Evolutionary conservation across 1,140 invertebrate genomes (phyloP), one percentile per base, ranked within the genome.

Genomic region (Brachionus koreanus): DNA sequence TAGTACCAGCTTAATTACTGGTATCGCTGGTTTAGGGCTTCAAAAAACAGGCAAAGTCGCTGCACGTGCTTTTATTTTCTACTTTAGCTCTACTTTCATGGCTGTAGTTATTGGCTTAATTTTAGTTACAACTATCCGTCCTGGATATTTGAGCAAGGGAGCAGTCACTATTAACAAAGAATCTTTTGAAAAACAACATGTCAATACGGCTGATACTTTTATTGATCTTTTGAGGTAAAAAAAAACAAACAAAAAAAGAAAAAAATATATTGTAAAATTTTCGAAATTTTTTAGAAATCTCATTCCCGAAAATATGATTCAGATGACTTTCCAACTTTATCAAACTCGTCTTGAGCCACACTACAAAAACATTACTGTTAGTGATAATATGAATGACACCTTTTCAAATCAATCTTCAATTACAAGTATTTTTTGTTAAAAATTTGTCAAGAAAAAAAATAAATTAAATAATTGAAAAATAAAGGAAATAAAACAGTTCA

Each of bases 31-130:
- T n/a, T 83, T 89, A 46, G 87, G 88, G 83, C 85, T 86, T 4
- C 86, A 86, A 49, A 85, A 86, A 35, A 85, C 85, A 76, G 88
- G 87, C 7, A 85, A 85, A 65, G 88, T 90, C 84, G 90, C 90
- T 3, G 67, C 85, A 9, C 85, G 86, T 46, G 89, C 89, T 4
- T 84, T 90, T 4, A 57, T 88, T 9, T 91, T 90, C 83, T 90
- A 91, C 84, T 86, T 88, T 39, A 83, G 84, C 1, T 90, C 90
- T 0, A 90, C 90, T 3, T 85, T 89, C 35, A 83, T 88, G 35
- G 90, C 90, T 19, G 89, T 89, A 49, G 85, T 89, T 52, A 83
- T 90, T n/a, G 89, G 89, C 52, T 89, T 90, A 33, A 86, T 89
- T 57, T 84, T 90, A 12, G 89, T 90, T 1, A 76, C 87, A 6